phyloP scores from a whole-genome alignment of 2,113 vertebrate genomes.

The Polypterus bichir region DNA sequence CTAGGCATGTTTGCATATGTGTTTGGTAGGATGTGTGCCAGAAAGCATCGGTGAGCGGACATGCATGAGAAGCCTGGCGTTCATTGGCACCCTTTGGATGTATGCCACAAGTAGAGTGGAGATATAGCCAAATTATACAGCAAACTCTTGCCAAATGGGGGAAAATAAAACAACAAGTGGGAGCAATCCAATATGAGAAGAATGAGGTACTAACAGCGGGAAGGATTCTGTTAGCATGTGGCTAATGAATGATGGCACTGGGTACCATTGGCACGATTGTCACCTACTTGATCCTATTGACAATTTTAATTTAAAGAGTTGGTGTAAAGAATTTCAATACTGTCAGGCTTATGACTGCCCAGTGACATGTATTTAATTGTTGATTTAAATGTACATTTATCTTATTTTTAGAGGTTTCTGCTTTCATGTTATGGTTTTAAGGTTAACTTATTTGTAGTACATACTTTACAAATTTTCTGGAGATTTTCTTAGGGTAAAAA shows the following conservation, averaged over 20 bases:
- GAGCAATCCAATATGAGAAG: neutral
- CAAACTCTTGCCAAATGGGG: neutral
- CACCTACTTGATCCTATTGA: too few species aligned
- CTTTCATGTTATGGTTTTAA: too few species aligned
- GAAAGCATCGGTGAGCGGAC: conserved; percentile 46
- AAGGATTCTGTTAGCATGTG: neutral
- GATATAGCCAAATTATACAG: neutral
- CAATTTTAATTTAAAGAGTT: too few species aligned
- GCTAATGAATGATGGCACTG: neutral
- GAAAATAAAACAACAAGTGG: neutral
- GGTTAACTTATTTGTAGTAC: too few species aligned
- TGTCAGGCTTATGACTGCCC: too few species aligned
- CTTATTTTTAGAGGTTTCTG: too few species aligned
- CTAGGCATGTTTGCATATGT: conserved; percentile 61
- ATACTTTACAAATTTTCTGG: too few species aligned
- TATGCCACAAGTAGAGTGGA: conserved; percentile 7
- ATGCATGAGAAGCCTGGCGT: conserved; percentile 37
- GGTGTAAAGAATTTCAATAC: too few species aligned
- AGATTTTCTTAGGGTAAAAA: too few species aligned
- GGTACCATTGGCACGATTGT: conserved; percentile 8
- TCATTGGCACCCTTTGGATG: conserved; percentile 36
- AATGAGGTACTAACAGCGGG: neutral
- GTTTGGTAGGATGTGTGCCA: conserved; percentile 48
- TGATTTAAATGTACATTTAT: too few species aligned
- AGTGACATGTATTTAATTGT: too few species aligned